These are phyloP conservation scores for Calcarius lapponicus DNA, from an alignment of 2,797 vertebrate genomes.

Conservation along the genomic window DNA sequence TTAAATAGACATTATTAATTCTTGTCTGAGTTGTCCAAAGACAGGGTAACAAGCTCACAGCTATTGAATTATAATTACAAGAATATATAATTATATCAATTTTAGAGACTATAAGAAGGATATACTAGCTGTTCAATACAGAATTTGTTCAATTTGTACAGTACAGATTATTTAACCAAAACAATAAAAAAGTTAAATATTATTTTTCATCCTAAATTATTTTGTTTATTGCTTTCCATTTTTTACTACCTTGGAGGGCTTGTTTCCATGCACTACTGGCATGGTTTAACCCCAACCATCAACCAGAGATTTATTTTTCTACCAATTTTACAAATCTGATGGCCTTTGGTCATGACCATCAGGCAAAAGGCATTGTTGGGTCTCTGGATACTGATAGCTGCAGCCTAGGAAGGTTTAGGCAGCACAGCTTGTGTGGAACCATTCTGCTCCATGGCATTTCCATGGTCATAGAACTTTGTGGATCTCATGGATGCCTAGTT, in stretches of 20 bases:
- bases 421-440: neutral
- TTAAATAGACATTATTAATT: conserved; percentile 46
- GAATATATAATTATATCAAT: neutral
- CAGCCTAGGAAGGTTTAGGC: neutral
- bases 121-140: neutral
- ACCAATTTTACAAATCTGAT: neutral
- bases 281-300: neutral
- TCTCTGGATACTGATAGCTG: neutral
- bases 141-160: neutral
- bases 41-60: conserved; percentile 8
- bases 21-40: conserved; percentile 1
- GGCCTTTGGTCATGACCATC: neutral
- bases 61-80: conserved; percentile 4
- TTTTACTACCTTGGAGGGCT: neutral
- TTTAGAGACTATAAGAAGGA: neutral
- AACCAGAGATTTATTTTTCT: neutral
- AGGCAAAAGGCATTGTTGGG: neutral
- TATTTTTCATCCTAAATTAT: neutral
- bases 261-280: neutral
- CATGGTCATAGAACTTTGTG: neutral
- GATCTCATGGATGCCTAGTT: neutral
- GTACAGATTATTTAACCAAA: neutral
- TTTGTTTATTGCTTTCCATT: neutral
- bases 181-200: neutral
- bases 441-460: neutral